phyloP scores from a whole-genome alignment of 2,113 vertebrate species.

The Myiozetetes cayanensis region DNA sequence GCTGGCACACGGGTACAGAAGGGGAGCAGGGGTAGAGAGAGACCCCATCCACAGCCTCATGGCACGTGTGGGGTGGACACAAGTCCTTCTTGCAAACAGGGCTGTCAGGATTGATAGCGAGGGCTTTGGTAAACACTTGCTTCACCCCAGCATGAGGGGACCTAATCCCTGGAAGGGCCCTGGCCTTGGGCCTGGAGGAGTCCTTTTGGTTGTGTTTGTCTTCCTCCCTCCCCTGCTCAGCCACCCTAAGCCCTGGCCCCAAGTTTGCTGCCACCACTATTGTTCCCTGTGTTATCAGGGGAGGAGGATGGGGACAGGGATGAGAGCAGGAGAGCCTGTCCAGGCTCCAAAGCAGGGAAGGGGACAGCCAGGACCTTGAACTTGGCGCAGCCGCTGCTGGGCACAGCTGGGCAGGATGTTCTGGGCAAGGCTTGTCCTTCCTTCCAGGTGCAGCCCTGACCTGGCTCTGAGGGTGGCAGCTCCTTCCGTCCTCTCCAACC shows the following conservation, averaged over 20 bases:
- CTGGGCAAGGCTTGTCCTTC: not conserved
- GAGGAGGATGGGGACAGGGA: not conserved
- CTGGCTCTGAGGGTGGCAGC: not conserved
- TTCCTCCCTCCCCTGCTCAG: not conserved
- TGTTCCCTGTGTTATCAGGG: not conserved
- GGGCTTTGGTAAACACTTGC: not conserved
- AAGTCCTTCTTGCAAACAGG: not conserved
- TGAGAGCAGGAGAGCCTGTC: not conserved
- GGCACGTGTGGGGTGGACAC: rapidly evolving
- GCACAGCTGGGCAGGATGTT: not conserved
- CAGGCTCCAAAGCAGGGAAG: not conserved
- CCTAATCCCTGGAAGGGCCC: not conserved
- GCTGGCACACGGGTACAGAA: rapidly evolving
- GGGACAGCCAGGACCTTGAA: not conserved
- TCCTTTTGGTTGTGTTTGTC: not conserved
- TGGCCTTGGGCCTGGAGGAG: constrained; percentile 27
- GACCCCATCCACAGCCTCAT: rapidly evolving
- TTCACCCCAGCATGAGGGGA: not conserved
- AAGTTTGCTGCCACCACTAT: rapidly evolving
- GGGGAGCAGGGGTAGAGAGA: not conserved
- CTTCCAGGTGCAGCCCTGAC: not conserved
- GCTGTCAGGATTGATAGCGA: not conserved
- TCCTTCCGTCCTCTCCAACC: not conserved
- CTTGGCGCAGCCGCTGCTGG: rapidly evolving
- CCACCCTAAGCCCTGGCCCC: not conserved